Base-by-base conservation (phyloP, 2,113 vertebrate species). In the Pygoscelis adeliae region DNA sequence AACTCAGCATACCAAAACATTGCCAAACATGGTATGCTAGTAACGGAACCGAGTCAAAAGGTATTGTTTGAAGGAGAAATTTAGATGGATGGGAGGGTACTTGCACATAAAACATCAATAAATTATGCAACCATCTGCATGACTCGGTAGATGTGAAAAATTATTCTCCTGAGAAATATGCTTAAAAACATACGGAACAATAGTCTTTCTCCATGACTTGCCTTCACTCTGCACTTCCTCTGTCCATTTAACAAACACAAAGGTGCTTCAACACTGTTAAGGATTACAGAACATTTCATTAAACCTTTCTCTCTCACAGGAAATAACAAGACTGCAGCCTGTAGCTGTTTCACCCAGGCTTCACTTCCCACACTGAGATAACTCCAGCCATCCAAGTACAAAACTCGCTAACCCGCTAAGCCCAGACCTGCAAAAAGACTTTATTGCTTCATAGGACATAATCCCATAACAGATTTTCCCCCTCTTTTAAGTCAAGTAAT, bases 1-100 rank as follows among this genome's bases (percentile, higher is more conserved):
- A 96, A 95, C 38, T 26, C 76, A 50, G 72, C 36, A 6, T 40
- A 89, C 62, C 81, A 93, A 95, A 95, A 95, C 72, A 84, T 42
- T 92, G 77, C 71, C 86, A 94, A 96, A 96, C 91, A 90, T 87
- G 65, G 69, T 69, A 80, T 46, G 46, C 62, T 52, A 90, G 52
- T 58, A 94, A 95, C 56, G 89, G 66, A 81, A 93, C 20, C 0
- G 13, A 93, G 78, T 69, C 52, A 95, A 88, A 93, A 95, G 36
- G 23, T 66, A 69, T 50, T 74, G 82, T 85, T 26, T 82, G 52
- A 93, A 94, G 65, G 53, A 87, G 84, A 47, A 65, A 91, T 85
- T 53, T 23, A 86, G 63, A 95, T 32, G 36, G 72, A 82, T 61
- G 34, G 38, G 61, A 87, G 67, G 50, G 90, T 17, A 50, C 44